Evolutionary conservation across 2,113 vertebrate species (phyloP), one percentile per base, ranked within the genome.

Genomic region (Clarias gariepinus): DNA sequence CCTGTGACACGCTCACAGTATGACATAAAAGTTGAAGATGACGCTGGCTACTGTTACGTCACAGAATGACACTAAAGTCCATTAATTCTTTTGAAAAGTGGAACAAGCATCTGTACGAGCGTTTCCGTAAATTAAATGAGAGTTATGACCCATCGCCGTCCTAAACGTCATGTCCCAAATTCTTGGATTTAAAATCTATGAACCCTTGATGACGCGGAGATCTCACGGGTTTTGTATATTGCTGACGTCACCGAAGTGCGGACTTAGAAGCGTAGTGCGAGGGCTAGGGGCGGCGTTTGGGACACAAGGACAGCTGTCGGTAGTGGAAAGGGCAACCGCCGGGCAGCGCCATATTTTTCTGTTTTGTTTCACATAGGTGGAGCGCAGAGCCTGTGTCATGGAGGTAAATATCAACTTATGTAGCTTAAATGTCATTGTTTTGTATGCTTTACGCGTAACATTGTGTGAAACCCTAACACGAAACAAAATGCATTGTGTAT

Each of bases 321-420:
- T 83, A 53, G 47, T 19, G 36, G 52, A 78, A 55, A 18, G 25
- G 12, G 74, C 41, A 76, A 23, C 11, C 41, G 63, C 21, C 61
- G 77, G 55, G 18, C 84, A 85, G 76, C 61, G 69, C 63, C 76
- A 85, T 66, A 58, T 83, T 76, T 83, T 76, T 30, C 21, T 8
- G 12, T 6, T 19, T 83, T 41, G 78, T 71, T 85, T 78, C 61
- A 80, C 36, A 77, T 47, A 83, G 41, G 68, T 68, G 55, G 57
- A 21, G 41, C n/a, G 55, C 30, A 63, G 82, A 77, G 57, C 23
- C 88, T 85, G 84, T 36, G 66, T 81, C 13, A 90, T 90, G 90
- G 88, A 90, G 90, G 88, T 90, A 87, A 87, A 87, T 21, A n/a
- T 5, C 36, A n/a, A 0, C 25, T 68, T 78, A 78, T 41, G 10